These are phyloP conservation scores for Micrastur ruficollis DNA, from an alignment of 2,797 vertebrate genomes.

Conservation along the genomic window DNA sequence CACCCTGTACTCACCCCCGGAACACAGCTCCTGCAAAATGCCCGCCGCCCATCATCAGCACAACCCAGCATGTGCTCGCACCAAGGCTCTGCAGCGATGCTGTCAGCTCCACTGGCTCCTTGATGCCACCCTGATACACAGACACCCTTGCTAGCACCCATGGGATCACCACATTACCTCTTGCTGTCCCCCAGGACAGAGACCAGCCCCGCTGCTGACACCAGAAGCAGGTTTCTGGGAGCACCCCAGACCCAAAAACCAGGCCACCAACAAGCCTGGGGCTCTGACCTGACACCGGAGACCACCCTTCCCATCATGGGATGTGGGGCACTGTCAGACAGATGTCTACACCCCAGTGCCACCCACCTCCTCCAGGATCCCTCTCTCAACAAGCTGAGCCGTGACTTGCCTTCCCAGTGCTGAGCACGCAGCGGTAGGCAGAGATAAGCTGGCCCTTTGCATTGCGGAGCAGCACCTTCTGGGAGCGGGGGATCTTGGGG, in stretches of 20 bases:
- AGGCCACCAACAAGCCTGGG: background rate
- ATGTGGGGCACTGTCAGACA: accelerated
- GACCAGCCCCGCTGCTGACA: background rate
- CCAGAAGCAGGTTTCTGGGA: background rate
- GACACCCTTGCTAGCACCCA: background rate
- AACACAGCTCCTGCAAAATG: constrained; percentile 96
- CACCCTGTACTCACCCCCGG: constrained; percentile 80
- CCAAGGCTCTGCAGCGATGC: constrained; percentile 75
- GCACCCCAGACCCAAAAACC: background rate
- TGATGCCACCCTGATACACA: constrained; percentile 49
- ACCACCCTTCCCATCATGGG: background rate
- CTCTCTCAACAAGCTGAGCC: background rate
- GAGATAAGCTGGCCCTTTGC: constrained; percentile 82
- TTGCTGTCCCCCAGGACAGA: background rate
- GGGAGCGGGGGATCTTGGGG: constrained; percentile 34
- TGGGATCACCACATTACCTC: background rate
- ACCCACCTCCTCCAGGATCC: background rate
- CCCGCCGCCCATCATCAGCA: constrained; percentile 93
- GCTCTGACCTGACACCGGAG: background rate
- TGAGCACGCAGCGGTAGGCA: constrained; percentile 82
- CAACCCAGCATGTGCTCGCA: constrained; percentile 76
- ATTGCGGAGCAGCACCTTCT: constrained; percentile 84
- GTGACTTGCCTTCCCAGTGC: constrained; percentile 78
- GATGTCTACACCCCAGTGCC: background rate
- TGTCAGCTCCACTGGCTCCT: constrained; percentile 62